A percentile compares a stretch with the other conserved stretches of the same genome.
Conservation (phyloP, 2,888 invertebrate genomes). For the Diarsia brunnea region DNA sequence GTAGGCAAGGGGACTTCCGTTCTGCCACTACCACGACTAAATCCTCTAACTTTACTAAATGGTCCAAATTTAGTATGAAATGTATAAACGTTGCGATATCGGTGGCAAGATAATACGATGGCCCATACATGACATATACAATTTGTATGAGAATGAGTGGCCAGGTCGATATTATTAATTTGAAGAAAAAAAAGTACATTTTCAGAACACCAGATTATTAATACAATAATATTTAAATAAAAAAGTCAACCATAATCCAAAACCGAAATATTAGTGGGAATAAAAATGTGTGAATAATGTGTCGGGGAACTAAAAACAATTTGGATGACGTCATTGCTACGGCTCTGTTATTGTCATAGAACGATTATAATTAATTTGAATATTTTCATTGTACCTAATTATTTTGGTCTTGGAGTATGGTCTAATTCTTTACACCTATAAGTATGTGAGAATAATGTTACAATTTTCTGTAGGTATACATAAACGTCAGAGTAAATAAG, state of each 20-base stretch:
- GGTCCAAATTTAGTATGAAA: conserved; percentile 83
- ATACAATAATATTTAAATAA: conserved; percentile 61
- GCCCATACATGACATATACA: conserved; percentile 70
- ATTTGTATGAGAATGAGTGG: conserved; percentile 75
- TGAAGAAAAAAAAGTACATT: conserved; percentile 68
- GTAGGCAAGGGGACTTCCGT: conserved; percentile 72
- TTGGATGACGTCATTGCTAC: conserved; percentile 61
- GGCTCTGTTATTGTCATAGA: conserved; percentile 75
- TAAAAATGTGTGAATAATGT: conserved; percentile 42
- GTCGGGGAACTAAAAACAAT: conserved; percentile 45
- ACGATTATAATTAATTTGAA: conserved; percentile 65
- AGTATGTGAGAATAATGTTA: conserved; percentile 74
- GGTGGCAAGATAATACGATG: conserved; percentile 60
- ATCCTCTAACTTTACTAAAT: conserved; percentile 81
- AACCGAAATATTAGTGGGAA: conserved; percentile 75
- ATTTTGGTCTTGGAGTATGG: conserved; percentile 84
- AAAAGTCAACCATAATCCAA: conserved; percentile 80
- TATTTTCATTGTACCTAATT: conserved; percentile 68
- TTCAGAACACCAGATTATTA: conserved; percentile 63
- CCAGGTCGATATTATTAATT: conserved; percentile 78
- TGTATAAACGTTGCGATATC: conserved; percentile 69
- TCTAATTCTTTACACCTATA: conserved; percentile 72
- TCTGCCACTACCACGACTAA: conserved; percentile 77
- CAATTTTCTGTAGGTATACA: conserved; percentile 81
- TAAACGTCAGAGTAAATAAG: conserved; percentile 86